Conservation (phyloP, 2,797 vertebrate species). For the Bufotes viridis region DNA sequence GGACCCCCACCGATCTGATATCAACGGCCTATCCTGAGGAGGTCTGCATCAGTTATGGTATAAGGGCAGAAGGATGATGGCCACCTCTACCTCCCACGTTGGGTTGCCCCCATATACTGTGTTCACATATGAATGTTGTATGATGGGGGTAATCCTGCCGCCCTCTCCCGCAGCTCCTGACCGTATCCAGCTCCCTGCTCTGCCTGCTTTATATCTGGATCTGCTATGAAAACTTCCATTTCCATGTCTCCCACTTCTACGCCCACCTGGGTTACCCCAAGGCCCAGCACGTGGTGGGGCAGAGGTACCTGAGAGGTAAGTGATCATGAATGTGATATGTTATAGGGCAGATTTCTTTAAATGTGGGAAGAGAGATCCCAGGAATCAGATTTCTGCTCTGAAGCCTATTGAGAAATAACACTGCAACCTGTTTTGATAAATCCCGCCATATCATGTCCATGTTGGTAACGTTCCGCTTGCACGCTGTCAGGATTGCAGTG, state of each 20-base stretch:
- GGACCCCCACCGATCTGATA: too few relatives aligned
- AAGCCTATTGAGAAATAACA: background rate
- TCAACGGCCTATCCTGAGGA: too few relatives aligned
- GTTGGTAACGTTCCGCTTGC: too few relatives aligned
- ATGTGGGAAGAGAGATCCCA: too few relatives aligned
- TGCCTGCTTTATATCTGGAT: conserved; percentile 69
- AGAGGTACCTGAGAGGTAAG: conserved; percentile 75
- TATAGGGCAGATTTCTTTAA: too few relatives aligned
- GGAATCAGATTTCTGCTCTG: background rate
- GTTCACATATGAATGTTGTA: background rate
- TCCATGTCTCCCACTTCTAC: conserved; percentile 68
- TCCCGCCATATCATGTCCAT: too few relatives aligned
- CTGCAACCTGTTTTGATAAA: too few relatives aligned
- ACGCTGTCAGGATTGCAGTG: background rate
- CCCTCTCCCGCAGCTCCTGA: conserved; percentile 64
- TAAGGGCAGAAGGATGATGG: too few relatives aligned
- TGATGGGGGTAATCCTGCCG: background rate
- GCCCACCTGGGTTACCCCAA: conserved; percentile 67
- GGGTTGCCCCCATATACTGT: too few relatives aligned
- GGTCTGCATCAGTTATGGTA: too few relatives aligned
- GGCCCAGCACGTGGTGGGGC: conserved; percentile 71
- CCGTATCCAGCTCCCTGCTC: conserved; percentile 56
- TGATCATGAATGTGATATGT: too few relatives aligned
- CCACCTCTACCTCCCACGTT: too few relatives aligned
- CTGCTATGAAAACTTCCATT: conserved; percentile 70